Percentiles rank a stretch among this genome's conserved stretches.
phyloP scores from a whole-genome alignment of 1,140 invertebrate genomes.

The Panagrolaimus sp. region DNA sequence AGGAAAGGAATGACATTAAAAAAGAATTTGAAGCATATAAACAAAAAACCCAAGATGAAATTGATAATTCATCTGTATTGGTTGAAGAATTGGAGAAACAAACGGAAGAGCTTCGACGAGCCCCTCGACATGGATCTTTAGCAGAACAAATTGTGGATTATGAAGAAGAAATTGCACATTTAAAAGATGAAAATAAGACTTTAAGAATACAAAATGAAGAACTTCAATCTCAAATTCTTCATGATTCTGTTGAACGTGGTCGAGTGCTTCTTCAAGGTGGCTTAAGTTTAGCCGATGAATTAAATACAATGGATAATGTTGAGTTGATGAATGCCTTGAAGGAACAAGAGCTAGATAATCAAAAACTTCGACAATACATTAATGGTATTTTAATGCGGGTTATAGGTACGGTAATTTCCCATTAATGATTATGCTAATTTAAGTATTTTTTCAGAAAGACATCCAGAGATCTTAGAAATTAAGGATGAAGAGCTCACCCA shows the following conservation, averaged over 20 bases:
- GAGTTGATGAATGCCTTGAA: slow-evolving; percentile 41
- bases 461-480: slow-evolving; percentile 45
- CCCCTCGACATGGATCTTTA: slow-evolving; percentile 32
- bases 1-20: slow-evolving; percentile 11
- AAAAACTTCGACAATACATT: slow-evolving; percentile 44
- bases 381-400: slow-evolving; percentile 45
- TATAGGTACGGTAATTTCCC: slow-evolving; percentile 7
- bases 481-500: slow-evolving; percentile 20
- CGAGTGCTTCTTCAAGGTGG: slow-evolving; percentile 27
- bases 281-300: slow-evolving; percentile 41
- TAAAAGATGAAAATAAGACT: slow-evolving; percentile 20
- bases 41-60: slow-evolving; percentile 39
- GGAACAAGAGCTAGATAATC: slow-evolving; percentile 43
- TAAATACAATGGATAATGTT: slow-evolving; percentile 31
- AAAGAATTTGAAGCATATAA: slow-evolving; percentile 24
- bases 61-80: slow-evolving; percentile 36
- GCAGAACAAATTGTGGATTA: slow-evolving; percentile 36
- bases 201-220: slow-evolving; percentile 27
- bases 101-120: slow-evolving; percentile 27
- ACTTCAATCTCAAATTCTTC: slow-evolving; percentile 36
- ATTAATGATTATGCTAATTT: no score
- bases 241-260: slow-evolving; percentile 31
- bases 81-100: slow-evolving; percentile 31
- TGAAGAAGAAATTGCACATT: slow-evolving; percentile 36
- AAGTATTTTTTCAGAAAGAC: slow-evolving; percentile 22